phyloP scores from a whole-genome alignment of 2,888 invertebrate species.

The Ochropacha duplaris region DNA sequence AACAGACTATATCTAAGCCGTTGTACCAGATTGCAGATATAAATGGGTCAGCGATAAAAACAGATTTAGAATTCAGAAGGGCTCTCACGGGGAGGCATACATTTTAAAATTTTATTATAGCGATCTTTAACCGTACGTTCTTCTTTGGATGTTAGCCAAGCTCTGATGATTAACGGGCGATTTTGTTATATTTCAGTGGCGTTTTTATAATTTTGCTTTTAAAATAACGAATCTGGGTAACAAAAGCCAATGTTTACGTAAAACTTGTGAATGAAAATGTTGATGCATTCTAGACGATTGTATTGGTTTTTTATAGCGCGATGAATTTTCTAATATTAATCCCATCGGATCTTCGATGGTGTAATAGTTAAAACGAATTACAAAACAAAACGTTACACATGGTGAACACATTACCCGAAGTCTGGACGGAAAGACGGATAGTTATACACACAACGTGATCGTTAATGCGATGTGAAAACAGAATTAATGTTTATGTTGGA shows the following conservation, averaged over 20 bases:
- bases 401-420: constrained; percentile 17
- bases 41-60: constrained; percentile 56
- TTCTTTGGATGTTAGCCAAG: constrained; percentile 50
- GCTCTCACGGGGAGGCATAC: constrained; percentile 45
- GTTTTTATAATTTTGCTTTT: constrained; percentile 18
- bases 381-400: constrained; percentile 16
- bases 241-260: constrained; percentile 5
- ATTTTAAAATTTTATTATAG: constrained; percentile 43
- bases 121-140: constrained; percentile 19
- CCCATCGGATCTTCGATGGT: neutral
- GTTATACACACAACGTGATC: constrained; percentile 20
- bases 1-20: constrained; percentile 17
- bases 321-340: constrained; percentile 4
- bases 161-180: constrained; percentile 28
- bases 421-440: constrained; percentile 15
- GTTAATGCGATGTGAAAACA: constrained; percentile 41
- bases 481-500: constrained; percentile 44
- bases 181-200: constrained; percentile 18
- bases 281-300: constrained; percentile 7
- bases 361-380: constrained; percentile 1
- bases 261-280: constrained; percentile 26
- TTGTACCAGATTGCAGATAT: constrained; percentile 34
- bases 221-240: constrained; percentile 12
- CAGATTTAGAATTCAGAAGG: constrained; percentile 53
- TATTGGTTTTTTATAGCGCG: constrained; percentile 5